These are phyloP conservation scores for Betta splendens DNA, from an alignment of 2,797 vertebrate species.

Conservation along the genomic window DNA sequence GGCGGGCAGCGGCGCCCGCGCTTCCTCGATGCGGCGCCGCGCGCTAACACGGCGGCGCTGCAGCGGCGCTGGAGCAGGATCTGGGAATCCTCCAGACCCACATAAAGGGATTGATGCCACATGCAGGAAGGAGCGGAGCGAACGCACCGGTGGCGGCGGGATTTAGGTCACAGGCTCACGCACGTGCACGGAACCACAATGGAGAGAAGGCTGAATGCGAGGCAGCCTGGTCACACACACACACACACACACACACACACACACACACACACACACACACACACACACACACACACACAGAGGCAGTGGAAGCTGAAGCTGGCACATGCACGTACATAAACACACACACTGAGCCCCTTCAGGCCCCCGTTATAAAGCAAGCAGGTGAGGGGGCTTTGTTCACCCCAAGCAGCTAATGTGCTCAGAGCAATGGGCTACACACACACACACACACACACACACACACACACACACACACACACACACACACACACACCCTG, in stretches of 20 bases:
- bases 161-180: slow-evolving; percentile 65
- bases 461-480: slow-evolving; percentile 19
- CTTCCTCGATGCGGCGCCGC: slow-evolving; percentile 26
- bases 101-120: slow-evolving; percentile 56
- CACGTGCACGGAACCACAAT: slow-evolving; percentile 42
- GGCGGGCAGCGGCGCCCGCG: slow-evolving; percentile 31
- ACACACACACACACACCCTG: slow-evolving; percentile 33
- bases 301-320: slow-evolving; percentile 6
- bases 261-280: slow-evolving; percentile 10
- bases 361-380: slow-evolving; percentile 67
- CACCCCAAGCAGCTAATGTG: slow-evolving; percentile 74
- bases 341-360: slow-evolving; percentile 39
- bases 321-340: slow-evolving; percentile 15
- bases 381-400: slow-evolving; percentile 79
- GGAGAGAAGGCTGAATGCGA: slow-evolving; percentile 46
- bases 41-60: slow-evolving; percentile 52
- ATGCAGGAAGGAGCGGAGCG: slow-evolving; percentile 45
- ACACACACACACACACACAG: slow-evolving; percentile 11
- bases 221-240: slow-evolving; percentile 33
- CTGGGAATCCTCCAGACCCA: slow-evolving; percentile 59
- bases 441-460: slow-evolving; percentile 7
- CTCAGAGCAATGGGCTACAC: slow-evolving; percentile 68
- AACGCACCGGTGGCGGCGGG: slow-evolving; percentile 35
- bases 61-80: slow-evolving; percentile 52
- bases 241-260: slow-evolving; percentile 22